These are phyloP conservation scores for Chaetodon trifasciatus DNA, from an alignment of 2,797 vertebrate genomes.

Conservation along the genomic window DNA sequence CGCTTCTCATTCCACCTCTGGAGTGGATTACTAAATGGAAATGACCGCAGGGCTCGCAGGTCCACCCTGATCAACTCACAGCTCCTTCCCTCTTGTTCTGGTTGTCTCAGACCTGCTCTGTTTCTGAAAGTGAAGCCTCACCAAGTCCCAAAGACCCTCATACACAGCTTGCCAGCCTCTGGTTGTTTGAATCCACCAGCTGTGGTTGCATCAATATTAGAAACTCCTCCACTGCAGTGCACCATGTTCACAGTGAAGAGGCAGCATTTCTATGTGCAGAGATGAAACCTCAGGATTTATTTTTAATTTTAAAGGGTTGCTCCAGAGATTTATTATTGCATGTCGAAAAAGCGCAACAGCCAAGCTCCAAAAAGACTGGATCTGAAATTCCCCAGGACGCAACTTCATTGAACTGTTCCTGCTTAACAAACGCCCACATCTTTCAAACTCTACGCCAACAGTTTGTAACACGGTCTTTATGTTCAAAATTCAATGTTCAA, in stretches of 20 bases:
- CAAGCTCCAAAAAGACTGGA: neutral
- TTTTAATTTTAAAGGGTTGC: constrained; percentile 36
- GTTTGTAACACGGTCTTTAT: neutral
- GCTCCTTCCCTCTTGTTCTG: constrained; percentile 21
- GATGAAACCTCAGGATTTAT: constrained; percentile 48
- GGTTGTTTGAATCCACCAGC: constrained; percentile 39
- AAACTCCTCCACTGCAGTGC: constrained; percentile 30
- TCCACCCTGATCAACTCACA: constrained; percentile 56
- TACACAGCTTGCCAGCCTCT: constrained; percentile 6
- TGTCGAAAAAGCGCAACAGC: constrained; percentile 11
- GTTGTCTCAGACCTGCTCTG: constrained; percentile 13
- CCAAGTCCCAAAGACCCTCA: constrained; percentile 30
- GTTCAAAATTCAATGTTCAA: neutral
- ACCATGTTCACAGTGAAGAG: constrained; percentile 18
- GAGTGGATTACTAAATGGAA: constrained; percentile 77
- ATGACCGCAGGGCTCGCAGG: constrained; percentile 59
- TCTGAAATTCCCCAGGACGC: neutral
- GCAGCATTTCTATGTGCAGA: constrained; percentile 14
- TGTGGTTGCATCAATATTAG: constrained; percentile 42
- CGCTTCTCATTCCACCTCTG: constrained; percentile 70
- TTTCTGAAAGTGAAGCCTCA: constrained; percentile 37
- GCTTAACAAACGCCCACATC: neutral
- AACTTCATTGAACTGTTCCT: neutral
- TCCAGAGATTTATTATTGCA: constrained; percentile 22
- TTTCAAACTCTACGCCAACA: neutral